These are phyloP conservation scores for Equus quagga DNA, from an alignment of 2,113 vertebrate species.

Conservation along the genomic window DNA sequence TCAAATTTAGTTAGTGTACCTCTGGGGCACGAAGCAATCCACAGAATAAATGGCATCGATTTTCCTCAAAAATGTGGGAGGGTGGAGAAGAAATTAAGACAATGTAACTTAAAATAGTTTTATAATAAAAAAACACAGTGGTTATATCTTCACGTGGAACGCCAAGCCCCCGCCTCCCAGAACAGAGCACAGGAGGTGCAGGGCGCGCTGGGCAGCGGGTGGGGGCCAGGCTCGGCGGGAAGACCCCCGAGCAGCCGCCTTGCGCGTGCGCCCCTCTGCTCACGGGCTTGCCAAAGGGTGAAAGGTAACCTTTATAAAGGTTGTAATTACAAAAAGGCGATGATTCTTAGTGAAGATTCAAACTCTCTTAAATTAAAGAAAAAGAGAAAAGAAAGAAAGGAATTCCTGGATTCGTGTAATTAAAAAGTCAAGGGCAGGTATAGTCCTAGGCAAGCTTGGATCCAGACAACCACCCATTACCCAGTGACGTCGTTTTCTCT, in stretches of 20 bases:
- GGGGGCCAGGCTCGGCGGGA: too few species aligned
- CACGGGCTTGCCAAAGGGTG: too few species aligned
- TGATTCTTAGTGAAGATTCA: background rate
- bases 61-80: background rate
- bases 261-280: too few species aligned
- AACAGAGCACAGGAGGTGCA: background rate
- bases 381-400: background rate
- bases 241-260: too few species aligned
- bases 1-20: background rate
- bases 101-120: conserved; percentile 26
- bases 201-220: too few species aligned
- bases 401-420: background rate
- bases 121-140: background rate
- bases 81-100: background rate
- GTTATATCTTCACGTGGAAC: background rate
- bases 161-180: background rate
- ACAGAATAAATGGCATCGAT: background rate
- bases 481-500: background rate
- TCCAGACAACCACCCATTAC: background rate
- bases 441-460: background rate
- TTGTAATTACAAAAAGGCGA: background rate
- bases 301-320: background rate
- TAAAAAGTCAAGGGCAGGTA: background rate
- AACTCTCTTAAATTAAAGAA: background rate
- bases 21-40: background rate